Evolutionary conservation across 2,797 vertebrate genomes (phyloP), one percentile per base, ranked within the genome.

Genomic region (Amniataba percoides): DNA sequence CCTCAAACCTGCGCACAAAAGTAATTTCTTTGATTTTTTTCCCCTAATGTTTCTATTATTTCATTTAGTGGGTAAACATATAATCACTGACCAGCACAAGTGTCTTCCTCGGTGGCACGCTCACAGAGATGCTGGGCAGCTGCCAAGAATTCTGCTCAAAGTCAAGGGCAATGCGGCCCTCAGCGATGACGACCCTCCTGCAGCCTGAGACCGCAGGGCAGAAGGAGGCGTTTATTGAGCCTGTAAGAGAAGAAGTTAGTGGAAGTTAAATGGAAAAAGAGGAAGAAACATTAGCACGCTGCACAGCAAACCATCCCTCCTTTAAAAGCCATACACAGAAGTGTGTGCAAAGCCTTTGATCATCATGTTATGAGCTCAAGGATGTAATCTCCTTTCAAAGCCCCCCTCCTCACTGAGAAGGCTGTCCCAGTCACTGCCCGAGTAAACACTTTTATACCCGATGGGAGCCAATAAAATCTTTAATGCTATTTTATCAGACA

Each of bases 121-220:
- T 90, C 73, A 99, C 82, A 23, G 95, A 95, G 89, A 98, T 87
- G 5, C 88, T 91, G 27, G 97, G 84, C 0, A 83, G 86, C 3
- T 87, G 92, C 75, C 93, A 89, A 56, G 88, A 90, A 88, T 95
- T 39, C 27, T 42, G 74, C 18, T 84, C 81, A 46, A 95, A 87
- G 43, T 97, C 95, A 15, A 98, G 92, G 58, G 95, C 94, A 65
- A 96, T 95, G 63, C 90, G 95, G n/a, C 91, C 94, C 43, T 94
- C 92, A 3, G 94, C 87, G 4, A 96, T 84, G 74, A 98, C 94
- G 51, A 95, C 95, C 65, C 94, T 93, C 81, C 92, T 94, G 92
- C 98, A 99, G 82, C 98, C 97, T 46, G 95, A 96, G 39, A 90
- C 80, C 13, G 94, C 95, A 11, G 97, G 98, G 83, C 98, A 99